Percentiles rank a stretch among this genome's conserved stretches.
Conservation (phyloP, 2,888 invertebrate species). For the Andrena chrysosceles region DNA sequence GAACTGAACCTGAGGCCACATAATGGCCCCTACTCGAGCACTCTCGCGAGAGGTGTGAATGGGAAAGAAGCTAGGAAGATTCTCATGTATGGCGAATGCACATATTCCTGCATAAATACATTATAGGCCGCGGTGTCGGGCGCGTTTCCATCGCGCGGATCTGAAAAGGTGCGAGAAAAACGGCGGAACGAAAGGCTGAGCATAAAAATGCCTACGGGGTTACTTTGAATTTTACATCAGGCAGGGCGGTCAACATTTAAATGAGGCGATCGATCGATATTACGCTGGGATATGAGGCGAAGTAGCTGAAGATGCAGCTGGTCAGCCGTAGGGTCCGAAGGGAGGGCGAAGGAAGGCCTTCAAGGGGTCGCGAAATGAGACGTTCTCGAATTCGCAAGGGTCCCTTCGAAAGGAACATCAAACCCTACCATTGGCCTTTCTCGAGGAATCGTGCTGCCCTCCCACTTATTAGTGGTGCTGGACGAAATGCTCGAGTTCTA, state of each 20-base stretch:
- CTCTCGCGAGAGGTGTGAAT: slow-evolving; percentile 35
- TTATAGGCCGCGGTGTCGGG: slow-evolving; percentile 69
- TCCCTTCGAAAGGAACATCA: slow-evolving; percentile 64
- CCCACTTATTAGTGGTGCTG: slow-evolving; percentile 66
- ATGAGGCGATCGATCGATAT: slow-evolving; percentile 79
- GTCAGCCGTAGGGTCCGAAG: slow-evolving; percentile 47
- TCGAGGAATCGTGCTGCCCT: slow-evolving; percentile 61
- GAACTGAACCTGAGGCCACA: slow-evolving; percentile 26
- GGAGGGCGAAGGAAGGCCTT: slow-evolving; percentile 46
- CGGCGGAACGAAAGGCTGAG: slow-evolving; percentile 60
- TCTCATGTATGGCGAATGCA: slow-evolving; percentile 77
- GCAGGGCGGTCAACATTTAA: slow-evolving; percentile 82
- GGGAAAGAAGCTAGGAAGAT: slow-evolving; percentile 51
- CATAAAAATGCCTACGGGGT: slow-evolving; percentile 82
- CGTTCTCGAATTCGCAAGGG: slow-evolving; percentile 72
- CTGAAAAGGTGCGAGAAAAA: slow-evolving; percentile 31
- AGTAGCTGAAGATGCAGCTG: slow-evolving; percentile 59
- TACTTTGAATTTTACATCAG: slow-evolving; percentile 83
- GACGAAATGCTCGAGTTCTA: slow-evolving; percentile 66
- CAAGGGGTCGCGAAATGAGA: slow-evolving; percentile 71
- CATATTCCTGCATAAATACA: slow-evolving; percentile 83
- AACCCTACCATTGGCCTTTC: slow-evolving; percentile 60
- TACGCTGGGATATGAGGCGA: slow-evolving; percentile 60
- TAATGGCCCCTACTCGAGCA: slow-evolving; percentile 70
- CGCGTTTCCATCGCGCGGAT: slow-evolving; percentile 67